These are phyloP conservation scores for Leptodactylus fuscus DNA, from an alignment of 2,113 vertebrate species.

Conservation along the genomic window DNA sequence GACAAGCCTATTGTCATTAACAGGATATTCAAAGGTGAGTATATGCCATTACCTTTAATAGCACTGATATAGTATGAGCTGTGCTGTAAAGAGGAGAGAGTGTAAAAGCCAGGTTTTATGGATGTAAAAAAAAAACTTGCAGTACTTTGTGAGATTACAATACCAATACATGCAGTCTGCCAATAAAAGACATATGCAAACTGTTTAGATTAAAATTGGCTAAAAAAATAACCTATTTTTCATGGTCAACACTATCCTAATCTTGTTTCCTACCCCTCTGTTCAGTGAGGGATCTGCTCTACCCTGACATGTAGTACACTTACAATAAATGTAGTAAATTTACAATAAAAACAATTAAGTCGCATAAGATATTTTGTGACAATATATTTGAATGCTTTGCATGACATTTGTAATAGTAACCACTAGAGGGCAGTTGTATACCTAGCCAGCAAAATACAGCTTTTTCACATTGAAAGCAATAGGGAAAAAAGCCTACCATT, in stretches of 20 bases:
- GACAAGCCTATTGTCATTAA: constrained; percentile 87
- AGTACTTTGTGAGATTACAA: background rate
- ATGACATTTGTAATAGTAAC: background rate
- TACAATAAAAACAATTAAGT: background rate
- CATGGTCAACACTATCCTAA: too few species aligned
- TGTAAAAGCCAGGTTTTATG: background rate
- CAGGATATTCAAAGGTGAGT: constrained; percentile 87
- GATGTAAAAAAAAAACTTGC: background rate
- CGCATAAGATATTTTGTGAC: too few species aligned
- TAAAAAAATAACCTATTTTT: too few species aligned
- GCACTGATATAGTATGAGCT: background rate
- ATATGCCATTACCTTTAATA: background rate
- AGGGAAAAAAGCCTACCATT: too few species aligned
- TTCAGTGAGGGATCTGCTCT: too few species aligned
- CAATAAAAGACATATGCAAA: too few species aligned
- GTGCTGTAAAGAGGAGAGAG: background rate
- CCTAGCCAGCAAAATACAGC: background rate
- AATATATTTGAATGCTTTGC: background rate
- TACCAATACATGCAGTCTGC: background rate
- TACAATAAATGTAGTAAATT: background rate
- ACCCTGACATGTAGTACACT: too few species aligned
- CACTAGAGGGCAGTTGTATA: background rate
- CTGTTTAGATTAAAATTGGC: too few species aligned
- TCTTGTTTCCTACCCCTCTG: too few species aligned
- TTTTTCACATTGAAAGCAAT: too few species aligned